Conservation (phyloP, 2,888 invertebrate species). For the Ornithoptera priamus region DNA sequence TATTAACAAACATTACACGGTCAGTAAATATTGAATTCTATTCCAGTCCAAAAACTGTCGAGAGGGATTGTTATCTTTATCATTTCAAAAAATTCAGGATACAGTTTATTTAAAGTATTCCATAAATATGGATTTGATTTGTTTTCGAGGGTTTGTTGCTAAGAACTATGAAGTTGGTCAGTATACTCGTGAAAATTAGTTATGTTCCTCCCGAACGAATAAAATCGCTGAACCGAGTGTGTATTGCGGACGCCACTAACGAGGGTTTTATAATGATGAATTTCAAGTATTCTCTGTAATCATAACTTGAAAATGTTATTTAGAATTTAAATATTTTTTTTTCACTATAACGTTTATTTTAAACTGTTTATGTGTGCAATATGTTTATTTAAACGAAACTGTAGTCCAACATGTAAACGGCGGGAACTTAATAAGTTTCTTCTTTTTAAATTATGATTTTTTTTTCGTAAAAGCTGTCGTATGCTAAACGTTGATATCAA, state of each 20-base stretch:
- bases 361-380: constrained; percentile 6
- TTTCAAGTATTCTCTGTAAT: constrained; percentile 53
- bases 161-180: constrained; percentile 46
- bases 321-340: constrained; percentile 20
- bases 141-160: constrained; percentile 6
- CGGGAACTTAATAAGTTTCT: background rate
- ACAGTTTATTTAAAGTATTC: background rate
- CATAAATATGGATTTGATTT: constrained; percentile 23
- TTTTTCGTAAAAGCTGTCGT: background rate
- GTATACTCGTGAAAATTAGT: constrained; percentile 51
- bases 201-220: constrained; percentile 51
- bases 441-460: background rate
- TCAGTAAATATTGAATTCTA: too few relatives aligned
- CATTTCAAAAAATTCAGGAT: background rate
- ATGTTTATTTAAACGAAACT: background rate
- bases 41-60: background rate
- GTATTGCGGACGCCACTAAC: constrained; percentile 69
- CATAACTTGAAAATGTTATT: constrained; percentile 31
- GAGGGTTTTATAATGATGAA: constrained; percentile 65
- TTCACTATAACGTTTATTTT: constrained; percentile 8
- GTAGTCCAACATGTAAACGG: too few relatives aligned
- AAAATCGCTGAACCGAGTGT: constrained; percentile 65
- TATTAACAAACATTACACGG: too few relatives aligned
- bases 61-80: background rate
- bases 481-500: background rate